Percentiles rank a stretch among this genome's conserved stretches.
phyloP scores from a whole-genome alignment of 2,113 vertebrate genomes.

The Catharus minimus region DNA sequence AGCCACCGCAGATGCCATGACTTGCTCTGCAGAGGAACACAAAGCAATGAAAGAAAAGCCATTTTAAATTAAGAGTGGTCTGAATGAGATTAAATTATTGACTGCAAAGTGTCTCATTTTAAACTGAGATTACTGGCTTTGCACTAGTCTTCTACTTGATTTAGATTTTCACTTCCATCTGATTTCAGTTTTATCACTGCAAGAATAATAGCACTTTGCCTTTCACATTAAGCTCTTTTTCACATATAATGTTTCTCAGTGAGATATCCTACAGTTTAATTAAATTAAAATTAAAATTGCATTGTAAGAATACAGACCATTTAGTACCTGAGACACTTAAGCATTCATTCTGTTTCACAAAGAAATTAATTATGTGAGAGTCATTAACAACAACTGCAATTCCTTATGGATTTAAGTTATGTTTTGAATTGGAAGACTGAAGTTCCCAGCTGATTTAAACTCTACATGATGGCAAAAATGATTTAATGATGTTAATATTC shows the following conservation, averaged over 20 bases:
- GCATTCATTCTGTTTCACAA: neutral
- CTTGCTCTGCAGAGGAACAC: neutral
- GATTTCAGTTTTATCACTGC: constrained; percentile 22
- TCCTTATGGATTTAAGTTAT: neutral
- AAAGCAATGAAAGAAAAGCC: neutral
- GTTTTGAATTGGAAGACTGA: constrained; percentile 1
- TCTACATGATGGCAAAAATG: neutral
- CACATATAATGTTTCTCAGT: neutral
- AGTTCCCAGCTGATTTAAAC: constrained; percentile 1
- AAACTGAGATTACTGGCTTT: neutral
- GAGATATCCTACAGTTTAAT: constrained; percentile 36
- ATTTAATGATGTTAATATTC: constrained; percentile 26
- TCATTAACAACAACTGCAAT: constrained; percentile 30
- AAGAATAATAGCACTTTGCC: constrained; percentile 1
- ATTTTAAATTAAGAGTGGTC: neutral
- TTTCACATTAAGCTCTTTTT: neutral
- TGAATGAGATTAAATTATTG: neutral
- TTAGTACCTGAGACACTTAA: constrained; percentile 30
- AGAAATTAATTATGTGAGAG: constrained; percentile 25
- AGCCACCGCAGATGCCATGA: neutral
- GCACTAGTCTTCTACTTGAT: neutral
- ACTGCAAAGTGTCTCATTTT: neutral
- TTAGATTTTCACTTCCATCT: constrained; percentile 2
- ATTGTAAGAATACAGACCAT: neutral
- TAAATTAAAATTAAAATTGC: constrained; percentile 34